These are phyloP conservation scores for Elephas maximus DNA, from an alignment of 2,113 vertebrate genomes.

Conservation along the genomic window DNA sequence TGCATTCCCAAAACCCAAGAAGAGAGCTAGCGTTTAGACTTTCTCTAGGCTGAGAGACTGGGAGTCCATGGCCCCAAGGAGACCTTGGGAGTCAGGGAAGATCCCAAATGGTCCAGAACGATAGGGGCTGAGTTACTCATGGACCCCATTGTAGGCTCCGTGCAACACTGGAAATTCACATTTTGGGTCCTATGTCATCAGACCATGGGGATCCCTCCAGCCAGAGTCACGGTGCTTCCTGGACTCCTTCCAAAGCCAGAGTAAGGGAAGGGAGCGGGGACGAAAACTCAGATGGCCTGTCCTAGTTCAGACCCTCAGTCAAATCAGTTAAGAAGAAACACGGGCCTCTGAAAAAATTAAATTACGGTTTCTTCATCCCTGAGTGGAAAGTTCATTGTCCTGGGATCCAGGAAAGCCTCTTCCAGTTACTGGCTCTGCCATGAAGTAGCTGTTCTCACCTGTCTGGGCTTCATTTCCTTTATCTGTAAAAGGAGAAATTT, in stretches of 20 bases:
- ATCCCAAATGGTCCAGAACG: not conserved
- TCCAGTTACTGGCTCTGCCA: constrained; percentile 35
- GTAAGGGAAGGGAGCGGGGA: too few relatives aligned
- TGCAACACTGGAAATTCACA: not conserved
- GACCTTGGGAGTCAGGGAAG: not conserved
- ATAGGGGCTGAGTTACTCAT: not conserved
- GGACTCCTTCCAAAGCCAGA: not conserved
- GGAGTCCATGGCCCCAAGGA: not conserved
- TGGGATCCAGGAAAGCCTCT: not conserved
- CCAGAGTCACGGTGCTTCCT: not conserved
- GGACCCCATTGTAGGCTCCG: not conserved
- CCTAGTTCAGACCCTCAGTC: not conserved
- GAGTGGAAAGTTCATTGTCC: constrained; percentile 18
- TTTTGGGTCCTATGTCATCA: not conserved
- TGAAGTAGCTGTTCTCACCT: constrained; percentile 35
- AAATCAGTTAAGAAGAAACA: constrained; percentile 1
- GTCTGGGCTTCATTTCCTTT: not conserved
- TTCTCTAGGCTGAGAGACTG: not conserved
- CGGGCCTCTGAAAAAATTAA: constrained; percentile 35
- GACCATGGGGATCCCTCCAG: not conserved
- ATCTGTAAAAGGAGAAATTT: constrained; percentile 13
- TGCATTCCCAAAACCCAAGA: not conserved
- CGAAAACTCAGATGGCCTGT: not conserved
- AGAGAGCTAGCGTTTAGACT: not conserved
- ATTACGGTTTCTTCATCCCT: not conserved